A percentile compares a stretch with the other conserved stretches of the same genome.
Evolutionary conservation across 2,797 vertebrate species (phyloP).

Genomic region (Adrianichthys oophorus): DNA sequence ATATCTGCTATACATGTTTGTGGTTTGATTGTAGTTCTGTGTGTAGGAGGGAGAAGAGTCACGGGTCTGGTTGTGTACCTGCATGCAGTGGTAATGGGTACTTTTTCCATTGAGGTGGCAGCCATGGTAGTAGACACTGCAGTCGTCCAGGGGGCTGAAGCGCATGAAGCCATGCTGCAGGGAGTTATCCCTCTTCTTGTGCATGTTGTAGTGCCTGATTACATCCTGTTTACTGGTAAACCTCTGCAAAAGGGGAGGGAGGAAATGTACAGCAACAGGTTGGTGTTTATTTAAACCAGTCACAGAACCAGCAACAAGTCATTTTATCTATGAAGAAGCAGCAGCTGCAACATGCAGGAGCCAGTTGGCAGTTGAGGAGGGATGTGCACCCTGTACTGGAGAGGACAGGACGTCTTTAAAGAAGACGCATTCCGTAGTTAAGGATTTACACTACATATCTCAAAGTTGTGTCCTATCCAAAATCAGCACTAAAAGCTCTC

Average conservation of each 20-base stretch:
- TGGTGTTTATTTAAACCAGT: slow-evolving; percentile 72
- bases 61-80: slow-evolving; percentile 80
- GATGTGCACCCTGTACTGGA: slow-evolving; percentile 52
- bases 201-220: slow-evolving; percentile 99
- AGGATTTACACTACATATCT: slow-evolving; percentile 68
- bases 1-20: slow-evolving; percentile 18
- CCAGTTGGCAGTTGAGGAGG: slow-evolving; percentile 69
- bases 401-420: slow-evolving; percentile 60
- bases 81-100: slow-evolving; percentile 99
- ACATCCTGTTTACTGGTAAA: slow-evolving; percentile 99
- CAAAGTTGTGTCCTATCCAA: slow-evolving; percentile 49
- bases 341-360: slow-evolving; percentile 77
- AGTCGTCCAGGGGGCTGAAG: slow-evolving; percentile 99
- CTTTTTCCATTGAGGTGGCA: slow-evolving; percentile 99
- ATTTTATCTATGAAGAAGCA: slow-evolving; percentile 79
- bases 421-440: slow-evolving; percentile 50
- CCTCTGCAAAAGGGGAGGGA: slow-evolving; percentile 82
- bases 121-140: slow-evolving; percentile 98
- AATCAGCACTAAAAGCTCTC: slow-evolving; percentile 31
- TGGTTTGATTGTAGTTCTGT: slow-evolving; percentile 28
- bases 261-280: slow-evolving; percentile 75
- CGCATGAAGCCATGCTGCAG: slow-evolving; percentile 99
- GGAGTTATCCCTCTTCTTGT: slow-evolving; percentile 99
- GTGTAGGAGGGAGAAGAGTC: slow-evolving; percentile 28
- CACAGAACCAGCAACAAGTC: slow-evolving; percentile 79